Conservation (phyloP, 2,888 invertebrate genomes). For the Neoaliturus tenellus region DNA sequence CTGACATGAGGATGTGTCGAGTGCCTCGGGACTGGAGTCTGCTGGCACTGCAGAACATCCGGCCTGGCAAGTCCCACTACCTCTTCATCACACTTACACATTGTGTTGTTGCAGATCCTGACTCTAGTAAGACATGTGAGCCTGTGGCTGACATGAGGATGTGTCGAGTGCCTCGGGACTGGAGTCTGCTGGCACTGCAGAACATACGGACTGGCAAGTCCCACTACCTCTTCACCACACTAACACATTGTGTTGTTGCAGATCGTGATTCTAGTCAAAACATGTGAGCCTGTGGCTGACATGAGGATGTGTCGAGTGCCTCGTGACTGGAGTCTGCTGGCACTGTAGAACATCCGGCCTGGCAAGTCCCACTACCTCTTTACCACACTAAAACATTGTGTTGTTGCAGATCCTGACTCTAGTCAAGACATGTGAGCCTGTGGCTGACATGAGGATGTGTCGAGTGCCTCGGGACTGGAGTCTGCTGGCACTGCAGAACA, state of each 20-base stretch:
- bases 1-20: constrained; percentile 92
- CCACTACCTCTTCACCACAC: not conserved
- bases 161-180: constrained; percentile 91
- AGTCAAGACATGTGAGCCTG: constrained; percentile 95
- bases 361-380: not conserved
- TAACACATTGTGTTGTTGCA: constrained; percentile 71
- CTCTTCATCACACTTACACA: not conserved
- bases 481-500: constrained; percentile 91
- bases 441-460: constrained; percentile 93
- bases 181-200: constrained; percentile 93
- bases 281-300: constrained; percentile 94
- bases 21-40: constrained; percentile 95
- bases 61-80: too few species aligned
- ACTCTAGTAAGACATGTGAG: constrained; percentile 96
- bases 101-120: constrained; percentile 79
- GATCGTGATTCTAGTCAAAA: constrained; percentile 93
- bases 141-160: constrained; percentile 94
- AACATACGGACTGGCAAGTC: constrained; percentile 76
- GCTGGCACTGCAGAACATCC: constrained; percentile 90
- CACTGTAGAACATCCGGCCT: constrained; percentile 86
- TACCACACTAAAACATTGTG: constrained; percentile 49
- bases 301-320: constrained; percentile 93
- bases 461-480: constrained; percentile 95
- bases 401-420: constrained; percentile 84
- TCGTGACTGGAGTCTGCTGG: constrained; percentile 93